Evolutionary conservation across 1,140 invertebrate species (phyloP), one percentile per base, ranked within the genome.

Genomic region (Neotoxoptera formosana): DNA sequence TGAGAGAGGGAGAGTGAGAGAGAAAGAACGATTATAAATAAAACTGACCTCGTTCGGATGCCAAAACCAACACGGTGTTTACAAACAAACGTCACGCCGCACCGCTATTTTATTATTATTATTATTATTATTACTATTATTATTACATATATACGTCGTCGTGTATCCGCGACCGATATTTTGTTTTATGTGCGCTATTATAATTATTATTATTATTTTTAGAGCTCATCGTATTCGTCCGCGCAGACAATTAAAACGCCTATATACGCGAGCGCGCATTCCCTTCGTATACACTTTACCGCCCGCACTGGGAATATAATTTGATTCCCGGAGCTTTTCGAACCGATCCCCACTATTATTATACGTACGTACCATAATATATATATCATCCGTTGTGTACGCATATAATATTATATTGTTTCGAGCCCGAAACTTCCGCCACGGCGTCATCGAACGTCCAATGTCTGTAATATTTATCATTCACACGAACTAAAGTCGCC

Each of bases 11-110:
- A n/a, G n/a, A n/a, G n/a, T n/a, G n/a, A 23, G 25, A 23, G 34
- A 53, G 87, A 51, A 21, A 21, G 34, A 30, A 51, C 48, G 2
- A 34, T 90, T 90, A 90, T 90, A 90, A 90, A 90, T 90, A 90
- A 90, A 90, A 90, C 51, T 56, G 88, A 90, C 88, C 51, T 56
- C 34, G 51, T 90, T 34, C 34, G 88, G 11, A 90, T 51, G 51
- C 41, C 88, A 56, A 90, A 41, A 90, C 88, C 88, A 56, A 90
- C 88, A 90, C 21, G 34, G 34, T 90, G 88, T 90, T 56, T 90
- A 90, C 51, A 90, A 90, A 90, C 88, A 41, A 56, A 90, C 51
- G 88, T 25, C 34, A 36, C 48, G 17, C 21, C 48, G 23, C 25
- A 20, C n/a, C 34, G 9, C 30, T 48, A 48, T 25, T 45, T 41